These are phyloP conservation scores for Frieseomelitta varia DNA, from an alignment of 1,140 invertebrate genomes.

Conservation along the genomic window DNA sequence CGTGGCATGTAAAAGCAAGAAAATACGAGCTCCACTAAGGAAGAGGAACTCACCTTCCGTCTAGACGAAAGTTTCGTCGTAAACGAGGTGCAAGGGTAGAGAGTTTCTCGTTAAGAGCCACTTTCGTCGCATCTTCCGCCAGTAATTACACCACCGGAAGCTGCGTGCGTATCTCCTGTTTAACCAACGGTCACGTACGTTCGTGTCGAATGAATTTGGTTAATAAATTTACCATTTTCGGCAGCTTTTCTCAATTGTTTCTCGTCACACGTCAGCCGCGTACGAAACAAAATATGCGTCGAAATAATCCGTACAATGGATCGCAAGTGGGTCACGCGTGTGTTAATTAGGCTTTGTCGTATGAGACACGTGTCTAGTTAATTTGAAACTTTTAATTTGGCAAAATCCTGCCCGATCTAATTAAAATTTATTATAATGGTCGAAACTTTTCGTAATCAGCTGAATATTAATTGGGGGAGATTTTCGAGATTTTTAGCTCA, in stretches of 20 bases:
- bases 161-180: not conserved
- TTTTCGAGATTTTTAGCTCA: too few relatives aligned
- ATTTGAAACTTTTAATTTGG: too few relatives aligned
- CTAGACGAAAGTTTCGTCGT: slow-evolving; percentile 41
- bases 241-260: not conserved
- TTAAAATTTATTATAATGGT: too few relatives aligned
- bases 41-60: not conserved
- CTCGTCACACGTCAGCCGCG: not conserved
- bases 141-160: slow-evolving; percentile 27
- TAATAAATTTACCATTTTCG: too few relatives aligned
- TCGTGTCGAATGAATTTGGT: not conserved
- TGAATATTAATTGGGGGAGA: too few relatives aligned
- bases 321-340: not conserved
- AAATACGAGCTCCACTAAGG: not conserved
- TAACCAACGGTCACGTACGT: not conserved
- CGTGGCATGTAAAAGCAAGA: too few relatives aligned
- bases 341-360: not conserved
- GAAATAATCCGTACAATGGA: not conserved
- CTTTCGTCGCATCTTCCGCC: not conserved
- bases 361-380: too few relatives aligned
- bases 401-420: too few relatives aligned
- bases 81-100: slow-evolving; percentile 18
- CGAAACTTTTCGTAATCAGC: too few relatives aligned
- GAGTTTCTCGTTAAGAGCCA: slow-evolving; percentile 45
- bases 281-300: not conserved